Percentiles rank a stretch among this genome's conserved stretches.
These are phyloP conservation scores for Nymphalis polychloros DNA, from an alignment of 2,888 invertebrate species.

Conservation along the genomic window DNA sequence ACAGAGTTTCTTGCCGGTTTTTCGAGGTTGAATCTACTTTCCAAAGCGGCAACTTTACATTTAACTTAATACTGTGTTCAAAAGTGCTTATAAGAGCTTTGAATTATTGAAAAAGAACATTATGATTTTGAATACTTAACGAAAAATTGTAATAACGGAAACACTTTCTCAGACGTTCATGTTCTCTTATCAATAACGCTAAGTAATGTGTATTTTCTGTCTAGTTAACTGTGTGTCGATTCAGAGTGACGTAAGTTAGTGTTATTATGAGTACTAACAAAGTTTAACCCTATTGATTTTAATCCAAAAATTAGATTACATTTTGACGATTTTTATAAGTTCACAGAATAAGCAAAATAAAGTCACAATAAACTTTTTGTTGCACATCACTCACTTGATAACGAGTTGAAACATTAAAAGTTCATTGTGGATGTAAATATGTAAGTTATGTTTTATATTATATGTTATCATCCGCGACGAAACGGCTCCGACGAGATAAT, in stretches of 20 bases:
- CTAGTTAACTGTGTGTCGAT: slow-evolving; percentile 31
- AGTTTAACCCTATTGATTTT: slow-evolving; percentile 20
- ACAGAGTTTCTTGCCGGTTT: no score
- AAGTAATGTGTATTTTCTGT: slow-evolving; percentile 29
- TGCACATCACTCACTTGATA: slow-evolving; percentile 27
- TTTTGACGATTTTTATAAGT: slow-evolving; percentile 33
- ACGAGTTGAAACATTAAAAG: slow-evolving; percentile 38
- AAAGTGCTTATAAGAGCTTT: no score
- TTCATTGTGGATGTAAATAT: slow-evolving; percentile 44
- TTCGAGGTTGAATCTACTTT: no score
- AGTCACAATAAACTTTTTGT: slow-evolving; percentile 35
- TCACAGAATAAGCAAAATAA: slow-evolving; percentile 31
- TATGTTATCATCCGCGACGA: slow-evolving; percentile 55
- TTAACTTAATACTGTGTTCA: no score
- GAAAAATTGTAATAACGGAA: slow-evolving; percentile 15
- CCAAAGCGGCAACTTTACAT: no score
- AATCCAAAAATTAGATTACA: slow-evolving; percentile 24
- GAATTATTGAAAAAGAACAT: no score
- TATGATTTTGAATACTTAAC: neutral
- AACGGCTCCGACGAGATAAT: slow-evolving; percentile 76
- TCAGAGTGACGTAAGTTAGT: slow-evolving; percentile 23
- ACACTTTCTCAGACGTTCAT: slow-evolving; percentile 25
- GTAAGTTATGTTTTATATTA: slow-evolving; percentile 50
- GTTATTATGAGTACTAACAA: slow-evolving; percentile 10
- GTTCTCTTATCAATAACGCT: slow-evolving; percentile 14